Evolutionary conservation across 2,888 invertebrate genomes (phyloP).

Genomic region (Euspilapteryx auroguttella): DNA sequence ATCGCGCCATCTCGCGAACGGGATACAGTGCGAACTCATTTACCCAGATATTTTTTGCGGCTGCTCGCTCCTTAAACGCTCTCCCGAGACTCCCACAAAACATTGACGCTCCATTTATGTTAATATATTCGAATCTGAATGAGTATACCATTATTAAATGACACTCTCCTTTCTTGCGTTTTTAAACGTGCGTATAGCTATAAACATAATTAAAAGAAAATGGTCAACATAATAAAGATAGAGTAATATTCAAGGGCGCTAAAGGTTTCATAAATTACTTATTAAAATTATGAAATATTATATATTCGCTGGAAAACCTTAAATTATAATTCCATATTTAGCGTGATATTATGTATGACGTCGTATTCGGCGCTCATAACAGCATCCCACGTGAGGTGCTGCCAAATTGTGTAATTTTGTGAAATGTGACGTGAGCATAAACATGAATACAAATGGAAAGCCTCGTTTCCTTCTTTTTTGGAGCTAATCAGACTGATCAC

Average conservation of each 20-base stretch:
- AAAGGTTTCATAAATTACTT: no score
- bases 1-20: constrained; percentile 19
- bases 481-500: no score
- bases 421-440: constrained; percentile 8
- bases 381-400: constrained; percentile 14
- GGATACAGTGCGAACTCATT: constrained; percentile 18
- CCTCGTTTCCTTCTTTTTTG: no score
- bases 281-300: no score
- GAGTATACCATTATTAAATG: constrained; percentile 29
- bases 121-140: constrained; percentile 53
- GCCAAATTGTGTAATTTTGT: constrained; percentile 16
- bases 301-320: no score
- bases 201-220: no score
- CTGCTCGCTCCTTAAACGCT: constrained; percentile 20
- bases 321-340: no score
- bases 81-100: constrained; percentile 18
- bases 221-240: no score
- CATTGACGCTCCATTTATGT: constrained; percentile 31
- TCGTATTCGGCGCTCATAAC: no score
- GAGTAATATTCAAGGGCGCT: constrained; percentile 3
- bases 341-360: constrained; percentile 10
- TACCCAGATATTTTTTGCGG: constrained; percentile 36
- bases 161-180: constrained; percentile 28
- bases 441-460: no score
- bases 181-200: no score